phyloP scores from a whole-genome alignment of 1,140 invertebrate genomes.

The Scylla paramamosain region DNA sequence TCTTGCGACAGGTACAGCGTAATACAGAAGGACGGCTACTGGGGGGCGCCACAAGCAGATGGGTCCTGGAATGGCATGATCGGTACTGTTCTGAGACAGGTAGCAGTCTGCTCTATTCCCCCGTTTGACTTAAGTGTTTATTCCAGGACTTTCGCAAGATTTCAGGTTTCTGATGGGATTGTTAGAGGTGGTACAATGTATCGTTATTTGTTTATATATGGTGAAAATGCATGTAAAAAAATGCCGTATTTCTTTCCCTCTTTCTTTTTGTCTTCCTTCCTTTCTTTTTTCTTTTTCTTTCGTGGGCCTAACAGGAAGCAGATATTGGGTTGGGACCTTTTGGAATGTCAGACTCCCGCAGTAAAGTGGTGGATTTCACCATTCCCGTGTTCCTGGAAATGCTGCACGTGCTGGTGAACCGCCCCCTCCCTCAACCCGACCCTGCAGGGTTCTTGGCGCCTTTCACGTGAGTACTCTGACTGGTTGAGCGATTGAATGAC shows the following conservation, averaged over 20 bases:
- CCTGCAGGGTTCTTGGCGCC: constrained; percentile 65
- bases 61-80: constrained; percentile 72
- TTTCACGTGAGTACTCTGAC: constrained; percentile 53
- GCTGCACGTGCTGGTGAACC: constrained; percentile 60
- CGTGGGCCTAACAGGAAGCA: constrained; percentile 39
- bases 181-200: too few species aligned
- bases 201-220: too few species aligned
- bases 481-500: not conserved
- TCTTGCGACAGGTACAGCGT: constrained; percentile 62
- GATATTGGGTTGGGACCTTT: constrained; percentile 68
- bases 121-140: not conserved
- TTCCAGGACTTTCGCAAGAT: too few species aligned
- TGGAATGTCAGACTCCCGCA: constrained; percentile 63
- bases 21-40: constrained; percentile 64
- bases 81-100: constrained; percentile 59
- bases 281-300: too few species aligned
- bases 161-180: too few species aligned
- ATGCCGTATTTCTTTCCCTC: too few species aligned
- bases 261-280: too few species aligned
- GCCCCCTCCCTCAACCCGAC: constrained; percentile 54
- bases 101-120: not conserved
- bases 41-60: constrained; percentile 56
- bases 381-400: constrained; percentile 70
- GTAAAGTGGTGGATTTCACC: constrained; percentile 64
- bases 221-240: too few species aligned